These are phyloP conservation scores for Syngnathus rostellatus DNA, from an alignment of 2,797 vertebrate genomes.

Conservation along the genomic window DNA sequence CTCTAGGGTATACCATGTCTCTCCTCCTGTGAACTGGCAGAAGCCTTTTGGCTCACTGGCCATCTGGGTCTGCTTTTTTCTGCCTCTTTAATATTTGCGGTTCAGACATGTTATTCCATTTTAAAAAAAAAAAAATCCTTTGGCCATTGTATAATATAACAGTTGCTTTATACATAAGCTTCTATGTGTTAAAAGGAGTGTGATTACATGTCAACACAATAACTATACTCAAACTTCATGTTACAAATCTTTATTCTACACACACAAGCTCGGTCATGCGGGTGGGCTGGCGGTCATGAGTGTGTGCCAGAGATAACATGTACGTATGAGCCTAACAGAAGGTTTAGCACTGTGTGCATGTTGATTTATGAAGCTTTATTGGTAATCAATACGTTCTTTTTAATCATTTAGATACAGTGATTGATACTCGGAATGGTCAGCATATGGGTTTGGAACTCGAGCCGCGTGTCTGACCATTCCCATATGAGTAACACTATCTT, in stretches of 20 bases:
- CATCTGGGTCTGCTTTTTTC: neutral
- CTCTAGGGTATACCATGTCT: neutral
- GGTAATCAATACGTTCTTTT: constrained; percentile 68
- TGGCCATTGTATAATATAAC: neutral
- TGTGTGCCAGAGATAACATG: neutral
- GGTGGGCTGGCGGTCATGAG: neutral
- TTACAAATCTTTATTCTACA: neutral
- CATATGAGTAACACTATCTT: constrained; percentile 59
- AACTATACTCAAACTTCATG: neutral
- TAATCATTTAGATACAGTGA: constrained; percentile 59
- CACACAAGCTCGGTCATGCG: neutral
- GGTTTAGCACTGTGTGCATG: constrained; percentile 5
- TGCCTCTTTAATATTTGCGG: neutral
- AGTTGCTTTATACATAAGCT: neutral
- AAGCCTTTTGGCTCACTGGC: neutral
- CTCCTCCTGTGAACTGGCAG: neutral
- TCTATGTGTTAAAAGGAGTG: neutral
- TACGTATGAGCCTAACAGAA: constrained; percentile 3
- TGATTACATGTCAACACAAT: neutral
- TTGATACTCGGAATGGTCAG: constrained; percentile 57
- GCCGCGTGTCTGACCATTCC: constrained; percentile 48
- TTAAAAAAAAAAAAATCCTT: neutral
- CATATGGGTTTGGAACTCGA: constrained; percentile 61
- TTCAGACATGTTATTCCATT: neutral
- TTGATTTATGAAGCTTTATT: constrained; percentile 63